phyloP scores from a whole-genome alignment of 2,113 vertebrate species.

The Brachionichthys hirsutus region DNA sequence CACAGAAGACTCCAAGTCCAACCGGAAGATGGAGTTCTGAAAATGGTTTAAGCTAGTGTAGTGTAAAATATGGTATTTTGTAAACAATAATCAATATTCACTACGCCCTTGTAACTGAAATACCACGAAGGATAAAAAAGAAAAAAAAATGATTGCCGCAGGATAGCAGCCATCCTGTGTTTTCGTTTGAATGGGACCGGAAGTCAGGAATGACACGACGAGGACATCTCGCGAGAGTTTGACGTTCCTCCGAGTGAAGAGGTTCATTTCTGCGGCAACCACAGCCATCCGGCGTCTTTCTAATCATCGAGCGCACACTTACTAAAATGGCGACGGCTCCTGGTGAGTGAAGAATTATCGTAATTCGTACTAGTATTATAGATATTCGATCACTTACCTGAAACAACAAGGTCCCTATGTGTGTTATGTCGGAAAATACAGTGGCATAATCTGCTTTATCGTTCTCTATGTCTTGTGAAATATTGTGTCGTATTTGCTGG shows the following conservation, averaged over 20 bases:
- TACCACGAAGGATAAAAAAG: too few relatives aligned
- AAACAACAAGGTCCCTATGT: rapidly evolving
- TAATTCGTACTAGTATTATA: neutral
- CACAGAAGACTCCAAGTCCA: too few relatives aligned
- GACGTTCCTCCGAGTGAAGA: neutral
- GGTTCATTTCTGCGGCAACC: neutral
- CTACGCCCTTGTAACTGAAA: too few relatives aligned
- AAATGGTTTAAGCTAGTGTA: too few relatives aligned
- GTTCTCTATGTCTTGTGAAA: neutral
- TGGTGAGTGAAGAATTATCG: constrained; percentile 55
- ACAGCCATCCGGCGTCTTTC: constrained; percentile 4
- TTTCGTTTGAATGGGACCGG: neutral
- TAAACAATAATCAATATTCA: too few relatives aligned
- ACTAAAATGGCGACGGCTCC: constrained; percentile 78
- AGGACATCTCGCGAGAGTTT: constrained; percentile 46
- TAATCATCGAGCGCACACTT: constrained; percentile 23
- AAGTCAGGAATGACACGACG: neutral
- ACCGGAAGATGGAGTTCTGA: too few relatives aligned
- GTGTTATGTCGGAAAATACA: rapidly evolving
- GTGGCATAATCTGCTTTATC: rapidly evolving
- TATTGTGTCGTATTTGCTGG: neutral
- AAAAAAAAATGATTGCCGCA: too few relatives aligned
- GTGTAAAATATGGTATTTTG: too few relatives aligned
- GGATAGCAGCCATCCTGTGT: too few relatives aligned
- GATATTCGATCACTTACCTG: neutral